Percentiles rank a stretch among this genome's conserved stretches.
Evolutionary conservation across 2,113 vertebrate species (phyloP).

Genomic region (Hemiprocne comata): DNA sequence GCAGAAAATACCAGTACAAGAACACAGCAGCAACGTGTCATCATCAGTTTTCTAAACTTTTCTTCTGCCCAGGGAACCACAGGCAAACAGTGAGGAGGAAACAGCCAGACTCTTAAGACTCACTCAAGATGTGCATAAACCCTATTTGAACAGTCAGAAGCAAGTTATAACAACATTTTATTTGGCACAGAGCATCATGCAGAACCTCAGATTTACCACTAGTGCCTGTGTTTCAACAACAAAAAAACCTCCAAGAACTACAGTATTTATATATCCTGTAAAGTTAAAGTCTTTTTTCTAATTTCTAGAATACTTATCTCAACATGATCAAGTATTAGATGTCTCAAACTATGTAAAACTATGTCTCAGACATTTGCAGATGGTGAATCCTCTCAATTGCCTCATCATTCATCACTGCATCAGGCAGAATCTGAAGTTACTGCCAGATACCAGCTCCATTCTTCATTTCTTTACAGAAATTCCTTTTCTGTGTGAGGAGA

Average conservation of each 20-base stretch:
- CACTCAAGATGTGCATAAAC: conserved; percentile 34
- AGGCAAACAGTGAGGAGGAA: background rate
- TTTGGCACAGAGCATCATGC: background rate
- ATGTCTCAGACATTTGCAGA: background rate
- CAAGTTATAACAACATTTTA: conserved; percentile 54
- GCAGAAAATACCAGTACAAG: background rate
- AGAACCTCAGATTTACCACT: conserved; percentile 20
- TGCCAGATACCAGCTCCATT: background rate
- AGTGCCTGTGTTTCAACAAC: conserved; percentile 2
- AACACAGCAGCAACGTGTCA: background rate
- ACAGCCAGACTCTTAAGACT: conserved; percentile 15
- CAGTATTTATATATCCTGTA: conserved; percentile 29
- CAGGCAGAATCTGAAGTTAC: conserved; percentile 14
- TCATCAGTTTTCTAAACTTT: background rate
- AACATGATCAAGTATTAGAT: conserved; percentile 24
- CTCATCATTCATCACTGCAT: conserved; percentile 7
- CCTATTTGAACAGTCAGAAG: conserved; percentile 32
- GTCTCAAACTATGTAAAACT: conserved; percentile 9
- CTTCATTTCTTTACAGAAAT: background rate
- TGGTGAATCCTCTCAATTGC: conserved; percentile 12
- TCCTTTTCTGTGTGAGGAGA: background rate
- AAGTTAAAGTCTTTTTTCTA: conserved; percentile 11
- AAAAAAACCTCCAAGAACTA: background rate
- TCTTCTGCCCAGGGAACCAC: background rate
- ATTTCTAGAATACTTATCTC: conserved; percentile 36